These are phyloP conservation scores for Alethe diademata DNA, from an alignment of 2,113 vertebrate species.

Conservation along the genomic window DNA sequence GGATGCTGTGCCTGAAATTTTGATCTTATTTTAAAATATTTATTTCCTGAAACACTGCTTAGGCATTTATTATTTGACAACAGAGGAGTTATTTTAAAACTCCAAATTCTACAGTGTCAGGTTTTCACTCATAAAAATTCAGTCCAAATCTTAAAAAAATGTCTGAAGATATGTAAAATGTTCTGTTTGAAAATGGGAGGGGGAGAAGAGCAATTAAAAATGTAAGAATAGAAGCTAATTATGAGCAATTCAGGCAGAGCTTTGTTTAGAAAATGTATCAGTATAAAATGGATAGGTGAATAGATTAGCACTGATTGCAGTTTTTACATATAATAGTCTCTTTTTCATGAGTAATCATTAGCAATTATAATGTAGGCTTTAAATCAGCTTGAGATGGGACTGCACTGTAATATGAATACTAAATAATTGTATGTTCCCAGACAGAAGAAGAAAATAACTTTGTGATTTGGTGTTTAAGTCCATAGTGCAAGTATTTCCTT, in stretches of 20 bases:
- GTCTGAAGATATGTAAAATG: neutral
- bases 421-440: slow-evolving; percentile 45
- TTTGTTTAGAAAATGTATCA: slow-evolving; percentile 75
- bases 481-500: neutral
- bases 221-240: slow-evolving; percentile 75
- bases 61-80: slow-evolving; percentile 54
- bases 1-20: neutral
- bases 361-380: slow-evolving; percentile 75
- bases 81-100: slow-evolving; percentile 18
- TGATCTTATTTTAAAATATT: slow-evolving; percentile 41
- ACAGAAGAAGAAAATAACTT: slow-evolving; percentile 42
- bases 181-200: slow-evolving; percentile 35
- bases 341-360: slow-evolving; percentile 77
- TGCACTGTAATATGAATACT: slow-evolving; percentile 64
- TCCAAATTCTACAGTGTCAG: neutral
- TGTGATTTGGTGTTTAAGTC: slow-evolving; percentile 10
- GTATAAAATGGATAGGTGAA: slow-evolving; percentile 71
- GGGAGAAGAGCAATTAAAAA: slow-evolving; percentile 65
- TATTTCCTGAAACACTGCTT: slow-evolving; percentile 20
- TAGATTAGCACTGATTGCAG: slow-evolving; percentile 74
- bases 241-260: slow-evolving; percentile 67
- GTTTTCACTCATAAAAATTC: slow-evolving; percentile 55
- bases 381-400: slow-evolving; percentile 60
- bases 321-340: slow-evolving; percentile 72
- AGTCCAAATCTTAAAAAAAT: neutral